Conservation (phyloP, 2,113 vertebrate species). For the Ramphastos sulfuratus region DNA sequence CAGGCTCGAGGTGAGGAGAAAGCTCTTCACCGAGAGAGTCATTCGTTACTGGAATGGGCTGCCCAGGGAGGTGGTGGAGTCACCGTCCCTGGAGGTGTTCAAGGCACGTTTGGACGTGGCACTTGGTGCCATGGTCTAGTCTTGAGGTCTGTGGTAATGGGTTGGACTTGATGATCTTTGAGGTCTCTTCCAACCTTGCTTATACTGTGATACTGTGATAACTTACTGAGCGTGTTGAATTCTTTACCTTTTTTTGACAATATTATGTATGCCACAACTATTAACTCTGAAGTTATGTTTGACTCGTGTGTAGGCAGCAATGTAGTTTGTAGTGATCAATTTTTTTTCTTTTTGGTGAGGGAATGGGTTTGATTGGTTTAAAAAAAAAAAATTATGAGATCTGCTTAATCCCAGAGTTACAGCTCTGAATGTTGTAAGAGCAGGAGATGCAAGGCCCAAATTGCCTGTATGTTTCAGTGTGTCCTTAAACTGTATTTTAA, state of each 20-base stretch:
- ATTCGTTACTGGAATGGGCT: no score
- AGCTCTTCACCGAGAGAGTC: no score
- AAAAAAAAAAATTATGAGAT: not conserved
- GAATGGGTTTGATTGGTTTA: not conserved
- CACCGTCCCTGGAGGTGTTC: no score
- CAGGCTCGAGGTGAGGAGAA: no score
- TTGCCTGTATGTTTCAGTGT: not conserved
- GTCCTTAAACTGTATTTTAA: not conserved
- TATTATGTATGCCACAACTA: not conserved
- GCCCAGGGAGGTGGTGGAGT: no score
- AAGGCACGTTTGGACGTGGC: no score
- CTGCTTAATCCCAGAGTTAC: not conserved
- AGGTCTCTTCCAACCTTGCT: no score
- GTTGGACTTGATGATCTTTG: no score
- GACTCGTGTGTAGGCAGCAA: not conserved
- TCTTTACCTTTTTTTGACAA: not conserved
- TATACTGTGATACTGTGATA: no score
- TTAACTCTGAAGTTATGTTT: not conserved
- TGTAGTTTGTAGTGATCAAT: not conserved
- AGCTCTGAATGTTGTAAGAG: not conserved
- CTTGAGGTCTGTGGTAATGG: no score
- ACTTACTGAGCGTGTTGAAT: not conserved
- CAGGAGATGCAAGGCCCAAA: not conserved
- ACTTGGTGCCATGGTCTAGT: no score
- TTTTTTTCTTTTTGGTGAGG: not conserved